Conservation (phyloP, 1,140 invertebrate species). For the Hycleus cichorii region DNA sequence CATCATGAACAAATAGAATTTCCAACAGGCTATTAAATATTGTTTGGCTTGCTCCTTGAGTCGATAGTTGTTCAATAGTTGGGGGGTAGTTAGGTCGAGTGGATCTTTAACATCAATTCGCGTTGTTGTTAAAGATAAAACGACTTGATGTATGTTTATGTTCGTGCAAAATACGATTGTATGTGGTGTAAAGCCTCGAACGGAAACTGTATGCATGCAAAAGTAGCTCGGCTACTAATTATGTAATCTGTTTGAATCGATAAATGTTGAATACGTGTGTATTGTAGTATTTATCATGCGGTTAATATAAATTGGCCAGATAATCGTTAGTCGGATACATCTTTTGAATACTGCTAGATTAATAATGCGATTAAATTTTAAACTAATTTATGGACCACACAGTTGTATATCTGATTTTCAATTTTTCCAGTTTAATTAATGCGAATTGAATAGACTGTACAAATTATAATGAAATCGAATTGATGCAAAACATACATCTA, state of each 20-base stretch:
- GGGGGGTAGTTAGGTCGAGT: conserved; percentile 13
- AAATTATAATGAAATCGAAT: conserved; percentile 9
- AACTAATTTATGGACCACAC: too few relatives aligned
- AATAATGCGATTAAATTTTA: too few relatives aligned
- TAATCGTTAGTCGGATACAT: too few relatives aligned
- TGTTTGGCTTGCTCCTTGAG: conserved; percentile 1
- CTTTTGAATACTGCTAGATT: too few relatives aligned
- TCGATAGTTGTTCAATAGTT: conserved; percentile 22
- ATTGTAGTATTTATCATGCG: not conserved
- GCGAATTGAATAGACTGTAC: not conserved
- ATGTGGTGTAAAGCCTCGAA: conserved; percentile 9
- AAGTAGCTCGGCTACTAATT: conserved; percentile 6
- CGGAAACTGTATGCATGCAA: not conserved
- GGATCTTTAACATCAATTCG: conserved; percentile 14
- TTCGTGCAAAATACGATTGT: conserved; percentile 18
- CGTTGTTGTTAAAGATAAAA: conserved; percentile 7
- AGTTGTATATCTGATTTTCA: too few relatives aligned
- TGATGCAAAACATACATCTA: not conserved
- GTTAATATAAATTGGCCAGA: not conserved
- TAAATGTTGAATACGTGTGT: conserved; percentile 15
- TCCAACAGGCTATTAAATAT: not conserved
- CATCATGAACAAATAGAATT: too few relatives aligned
- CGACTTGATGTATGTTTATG: conserved; percentile 16
- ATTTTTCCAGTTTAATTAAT: not conserved
- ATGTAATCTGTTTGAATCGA: conserved; percentile 18